Evolutionary conservation across 2,888 invertebrate genomes (phyloP), one percentile per base, ranked within the genome.

Genomic region (Clistopyga incitator): DNA sequence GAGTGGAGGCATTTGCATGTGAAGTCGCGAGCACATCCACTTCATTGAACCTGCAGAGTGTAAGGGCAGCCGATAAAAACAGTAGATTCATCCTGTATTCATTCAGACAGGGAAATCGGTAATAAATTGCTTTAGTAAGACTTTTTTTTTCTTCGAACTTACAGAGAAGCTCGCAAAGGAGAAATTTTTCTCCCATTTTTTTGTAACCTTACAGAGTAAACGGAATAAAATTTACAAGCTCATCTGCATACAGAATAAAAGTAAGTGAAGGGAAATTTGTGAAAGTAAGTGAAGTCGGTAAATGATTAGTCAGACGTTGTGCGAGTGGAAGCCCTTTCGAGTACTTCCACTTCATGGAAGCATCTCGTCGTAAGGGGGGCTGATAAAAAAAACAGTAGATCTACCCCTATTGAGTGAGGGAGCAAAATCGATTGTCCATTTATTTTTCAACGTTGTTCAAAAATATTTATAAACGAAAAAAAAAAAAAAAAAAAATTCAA

Each of bases 21-120:
- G 71, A 42, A 70, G 75, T 75, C 75, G 64, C 64, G 65, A 75
- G 29, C 18, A n/a, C 47, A 50, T 50, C 29, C 29, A 61, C 18
- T 50, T 47, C n/a, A 29, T 29, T n/a, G 50, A 50, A 3, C 15
- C 34, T 6, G 4, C 11, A 54, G 3, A 18, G 13, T 1, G 18
- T 15, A 76, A 50, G 34, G 23, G 23, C 13, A 23, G 23, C 59
- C 25, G 4, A 15, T 25, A 15, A 23, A 18, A 23, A 10, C 23
- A 54, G 54, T 54, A 54, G 54, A 10, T 23, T 54, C 54, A 20
- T 6, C 23, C 54, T 20, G n/a, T 18, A 52, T 18, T 20, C 3
- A 20, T 20, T 20, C 52, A 52, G 52, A 52, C 52, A 20, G 1
- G 18, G 15, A 50, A 50, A 45, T 45, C 13, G 13, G 13, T 13